Base-by-base conservation (phyloP, 64 coral and sea anemone species). In the Porites lutea region DNA sequence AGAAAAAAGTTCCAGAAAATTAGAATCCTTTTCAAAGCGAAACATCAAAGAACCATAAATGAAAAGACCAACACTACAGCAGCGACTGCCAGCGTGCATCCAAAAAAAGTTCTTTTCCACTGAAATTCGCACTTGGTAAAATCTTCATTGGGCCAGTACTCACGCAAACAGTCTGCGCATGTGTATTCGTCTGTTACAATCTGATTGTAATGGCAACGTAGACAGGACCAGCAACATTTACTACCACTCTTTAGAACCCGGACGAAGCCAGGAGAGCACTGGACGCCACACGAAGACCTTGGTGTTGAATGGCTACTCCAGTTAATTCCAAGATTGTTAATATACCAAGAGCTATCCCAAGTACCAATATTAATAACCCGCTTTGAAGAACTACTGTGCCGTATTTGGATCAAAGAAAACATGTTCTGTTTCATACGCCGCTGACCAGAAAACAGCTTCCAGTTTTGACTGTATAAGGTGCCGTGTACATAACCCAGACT, bases 191-290 rank as follows among this genome's bases (percentile, higher is more conserved):
- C 76, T 45, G 37, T 90, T 12, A 97, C 87, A 13, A 90, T 90
- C 27, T 97, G 95, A 18, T 97, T 97, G 57, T 97, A 94, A 74
- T 94, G 89, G 65, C 95, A 97, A 6, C 66, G 72, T 15, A 79
- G 75, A 58, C 95, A 97, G 0, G 92, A 87, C 95, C 95, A 97
- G 51, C 95, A 97, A 23, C 95, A 97, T 76, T 82, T 88, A 59
- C 75, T 59, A 18, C 60, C 75, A 3, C 44, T 16, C 82, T 82
- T 92, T 23, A 83, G 45, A 9, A 93, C 88, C 58, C 87, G 92
- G 21, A 97, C 71, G 70, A 90, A 44, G 37, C 95, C 95, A 59
- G 54, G 52, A 70, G 95, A 83, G 16, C 95, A 97, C 8, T 71
- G 48, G 19, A 27, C 60, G 12, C 47, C 71, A 88, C 95, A 97